Evolutionary conservation across 2,888 invertebrate genomes (phyloP).

Genomic region (Bruchidius siliquastri): DNA sequence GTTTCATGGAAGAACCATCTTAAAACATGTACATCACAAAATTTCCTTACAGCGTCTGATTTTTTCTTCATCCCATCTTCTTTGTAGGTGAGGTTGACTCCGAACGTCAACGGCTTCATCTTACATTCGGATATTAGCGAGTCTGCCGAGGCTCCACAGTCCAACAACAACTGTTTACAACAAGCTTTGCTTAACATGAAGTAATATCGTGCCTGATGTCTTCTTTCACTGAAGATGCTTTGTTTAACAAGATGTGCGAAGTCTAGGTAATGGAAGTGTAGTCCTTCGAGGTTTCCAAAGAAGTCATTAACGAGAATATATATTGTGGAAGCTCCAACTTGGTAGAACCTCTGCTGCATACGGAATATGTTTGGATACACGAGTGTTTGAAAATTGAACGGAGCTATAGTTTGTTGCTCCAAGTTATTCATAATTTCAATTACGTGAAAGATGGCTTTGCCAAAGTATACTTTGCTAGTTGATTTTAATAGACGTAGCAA

Average conservation of each 20-base stretch:
- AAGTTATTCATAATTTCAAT: no score
- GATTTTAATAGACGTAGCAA: no score
- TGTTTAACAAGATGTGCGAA: not conserved
- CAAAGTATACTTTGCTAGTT: no score
- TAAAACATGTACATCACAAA: slow-evolving; percentile 3
- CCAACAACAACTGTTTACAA: slow-evolving; percentile 27
- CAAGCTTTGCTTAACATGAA: slow-evolving; percentile 36
- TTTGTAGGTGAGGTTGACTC: slow-evolving; percentile 3
- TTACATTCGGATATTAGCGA: slow-evolving; percentile 40
- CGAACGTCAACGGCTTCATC: slow-evolving; percentile 39
- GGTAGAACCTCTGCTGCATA: not conserved
- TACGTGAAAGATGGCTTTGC: no score
- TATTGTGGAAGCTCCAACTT: not conserved
- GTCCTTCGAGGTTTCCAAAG: not conserved
- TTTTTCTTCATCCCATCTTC: no score
- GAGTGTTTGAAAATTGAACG: no score
- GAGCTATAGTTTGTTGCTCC: no score
- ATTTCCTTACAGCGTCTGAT: no score
- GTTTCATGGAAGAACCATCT: no score
- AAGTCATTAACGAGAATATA: not conserved
- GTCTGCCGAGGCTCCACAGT: slow-evolving; percentile 32
- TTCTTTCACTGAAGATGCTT: not conserved
- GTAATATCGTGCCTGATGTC: slow-evolving; percentile 15
- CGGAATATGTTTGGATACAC: no score
- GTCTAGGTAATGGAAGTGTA: not conserved